Evolutionary conservation across 2,888 invertebrate species (phyloP).

Genomic region (Drosophila rellima): DNA sequence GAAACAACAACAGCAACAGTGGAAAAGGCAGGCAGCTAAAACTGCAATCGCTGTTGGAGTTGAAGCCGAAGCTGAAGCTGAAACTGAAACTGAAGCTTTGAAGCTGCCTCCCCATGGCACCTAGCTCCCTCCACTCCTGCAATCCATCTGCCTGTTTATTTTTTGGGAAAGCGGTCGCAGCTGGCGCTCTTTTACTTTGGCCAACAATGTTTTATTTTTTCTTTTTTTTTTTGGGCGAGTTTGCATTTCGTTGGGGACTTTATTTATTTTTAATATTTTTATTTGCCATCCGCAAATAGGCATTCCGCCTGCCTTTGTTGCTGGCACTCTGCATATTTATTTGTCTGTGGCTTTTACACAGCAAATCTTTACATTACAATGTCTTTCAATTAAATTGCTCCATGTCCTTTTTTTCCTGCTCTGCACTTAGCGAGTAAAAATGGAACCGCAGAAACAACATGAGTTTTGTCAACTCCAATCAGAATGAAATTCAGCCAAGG

Average conservation of each 20-base stretch:
- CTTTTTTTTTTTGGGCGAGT: slow-evolving; percentile 31
- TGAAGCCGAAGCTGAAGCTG: slow-evolving; percentile 16
- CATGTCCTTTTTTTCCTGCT: slow-evolving; percentile 2
- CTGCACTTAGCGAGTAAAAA: slow-evolving; percentile 3
- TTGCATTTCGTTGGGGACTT: slow-evolving; percentile 47
- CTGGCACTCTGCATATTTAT: slow-evolving; percentile 51
- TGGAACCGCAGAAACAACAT: neutral
- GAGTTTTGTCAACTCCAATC: slow-evolving; percentile 14
- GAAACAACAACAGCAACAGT: slow-evolving; percentile 9
- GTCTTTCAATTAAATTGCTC: slow-evolving; percentile 66
- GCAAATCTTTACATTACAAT: slow-evolving; percentile 65
- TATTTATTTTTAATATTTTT: slow-evolving; percentile 75
- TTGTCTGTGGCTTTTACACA: slow-evolving; percentile 53
- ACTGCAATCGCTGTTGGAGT: slow-evolving; percentile 64
- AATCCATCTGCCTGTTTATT: slow-evolving; percentile 1
- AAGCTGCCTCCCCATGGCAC: neutral
- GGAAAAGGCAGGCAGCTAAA: slow-evolving; percentile 59
- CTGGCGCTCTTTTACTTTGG: slow-evolving; percentile 12
- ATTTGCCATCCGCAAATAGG: slow-evolving; percentile 63
- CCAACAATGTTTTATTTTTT: slow-evolving; percentile 32
- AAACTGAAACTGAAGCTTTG: slow-evolving; percentile 8
- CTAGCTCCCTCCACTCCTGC: too few species aligned
- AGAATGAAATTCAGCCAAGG: slow-evolving; percentile 8
- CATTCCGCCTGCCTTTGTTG: slow-evolving; percentile 23
- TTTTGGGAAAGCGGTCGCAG: slow-evolving; percentile 14